phyloP scores from a whole-genome alignment of 2,888 invertebrate species.

The Catocala sponsa region DNA sequence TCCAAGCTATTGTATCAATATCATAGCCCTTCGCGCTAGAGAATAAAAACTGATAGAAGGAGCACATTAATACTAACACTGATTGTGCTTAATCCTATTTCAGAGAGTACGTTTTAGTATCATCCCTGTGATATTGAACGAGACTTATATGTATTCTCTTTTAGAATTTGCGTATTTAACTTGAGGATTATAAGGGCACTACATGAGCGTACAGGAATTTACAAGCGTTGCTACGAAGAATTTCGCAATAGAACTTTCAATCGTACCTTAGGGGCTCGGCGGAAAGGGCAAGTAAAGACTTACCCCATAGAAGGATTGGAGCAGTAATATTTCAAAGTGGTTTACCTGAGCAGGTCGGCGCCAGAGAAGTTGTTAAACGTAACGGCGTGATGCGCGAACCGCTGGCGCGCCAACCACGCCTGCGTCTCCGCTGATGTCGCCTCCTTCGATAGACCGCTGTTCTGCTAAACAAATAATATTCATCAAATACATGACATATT shows the following conservation, averaged over 20 bases:
- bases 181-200: conserved; percentile 11
- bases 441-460: conserved; percentile 89
- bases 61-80: conserved; percentile 39
- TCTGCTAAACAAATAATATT: conserved; percentile 57
- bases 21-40: conserved; percentile 6
- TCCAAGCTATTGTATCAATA: conserved; percentile 1
- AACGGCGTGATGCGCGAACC: conserved; percentile 92
- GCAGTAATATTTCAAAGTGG: no score
- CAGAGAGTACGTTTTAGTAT: conserved; percentile 34
- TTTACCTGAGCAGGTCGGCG: conserved; percentile 93
- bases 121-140: conserved; percentile 33
- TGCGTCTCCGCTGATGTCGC: conserved; percentile 92
- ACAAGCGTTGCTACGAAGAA: no score
- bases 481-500: not conserved
- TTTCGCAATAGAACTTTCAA: no score
- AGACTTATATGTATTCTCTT: conserved; percentile 28
- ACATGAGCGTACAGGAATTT: not conserved
- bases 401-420: conserved; percentile 93
- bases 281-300: no score
- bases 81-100: conserved; percentile 36
- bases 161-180: conserved; percentile 29
- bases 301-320: no score
- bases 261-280: no score
- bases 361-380: conserved; percentile 96
- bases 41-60: conserved; percentile 30